Conservation (phyloP, 2,113 vertebrate genomes). For the Phodopus roborovskii region DNA sequence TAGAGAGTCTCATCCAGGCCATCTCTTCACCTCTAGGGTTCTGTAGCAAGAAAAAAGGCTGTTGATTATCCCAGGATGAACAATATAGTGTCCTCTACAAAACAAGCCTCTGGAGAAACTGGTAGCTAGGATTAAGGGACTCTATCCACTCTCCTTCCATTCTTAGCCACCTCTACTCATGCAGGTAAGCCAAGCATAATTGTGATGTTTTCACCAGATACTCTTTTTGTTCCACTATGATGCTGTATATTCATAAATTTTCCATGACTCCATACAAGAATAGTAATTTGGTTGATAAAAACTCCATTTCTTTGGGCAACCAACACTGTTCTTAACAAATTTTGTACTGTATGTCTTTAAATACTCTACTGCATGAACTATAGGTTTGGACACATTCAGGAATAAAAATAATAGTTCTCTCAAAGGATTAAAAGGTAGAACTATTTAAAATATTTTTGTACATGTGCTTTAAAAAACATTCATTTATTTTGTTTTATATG, state of each 20-base stretch:
- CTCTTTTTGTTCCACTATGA: neutral
- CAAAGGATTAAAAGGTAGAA: neutral
- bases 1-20: neutral
- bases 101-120: too few relatives aligned
- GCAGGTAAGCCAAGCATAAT: neutral
- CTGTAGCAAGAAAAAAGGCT: neutral
- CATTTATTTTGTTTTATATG: neutral
- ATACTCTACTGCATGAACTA: neutral
- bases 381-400: too few relatives aligned
- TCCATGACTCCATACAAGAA: neutral
- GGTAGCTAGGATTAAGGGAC: neutral
- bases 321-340: neutral
- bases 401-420: neutral
- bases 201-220: neutral
- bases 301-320: too few relatives aligned
- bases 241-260: neutral
- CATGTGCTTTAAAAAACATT: neutral
- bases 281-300: neutral
- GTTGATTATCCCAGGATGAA: neutral
- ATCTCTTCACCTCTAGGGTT: neutral
- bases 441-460: neutral
- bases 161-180: neutral
- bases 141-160: neutral
- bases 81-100: too few relatives aligned
- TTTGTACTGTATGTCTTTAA: neutral